Evolutionary conservation across 2,797 vertebrate species (phyloP), one percentile per base, ranked within the genome.

Genomic region (Clamator glandarius): DNA sequence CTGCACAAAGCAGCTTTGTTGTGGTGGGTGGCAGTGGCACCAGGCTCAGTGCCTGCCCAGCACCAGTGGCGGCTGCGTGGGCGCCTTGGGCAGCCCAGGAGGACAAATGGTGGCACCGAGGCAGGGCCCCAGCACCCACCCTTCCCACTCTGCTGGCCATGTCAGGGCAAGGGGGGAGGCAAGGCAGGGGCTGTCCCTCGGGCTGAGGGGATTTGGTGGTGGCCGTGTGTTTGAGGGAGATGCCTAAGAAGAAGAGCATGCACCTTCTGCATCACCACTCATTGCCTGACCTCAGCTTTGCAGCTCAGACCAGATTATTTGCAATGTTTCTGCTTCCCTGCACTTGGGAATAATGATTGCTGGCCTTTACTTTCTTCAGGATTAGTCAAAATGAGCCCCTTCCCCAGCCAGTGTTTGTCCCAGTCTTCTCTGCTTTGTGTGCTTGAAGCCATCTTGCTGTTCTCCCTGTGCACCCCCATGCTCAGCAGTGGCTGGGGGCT

Each of bases 141-240:
- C 6, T n/a, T 70, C 44, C 51, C 58, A 13, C 35, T 33, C 6
- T n/a, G 8, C 8, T 0, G 1, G 25, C 52, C 52, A 5, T 39
- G 2, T 2, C 0, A 0, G 23, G 44, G 35, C 23, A 18, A 31
- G 23, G 0, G 0, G 29, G 16, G 31, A 24, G 0, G 0, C 33
- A 9, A 69, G n/a, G 15, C 1, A 42, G 12, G n/a, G 28, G 26
- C 52, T 57, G 46, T 23, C 36, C 19, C 4, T 3, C 0, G 2
- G 15, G 10, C 15, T 1, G 1, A n/a, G 35, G 7, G 42, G 35
- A 11, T 50, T 84, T 41, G 21, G 33, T 57, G 46, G 28, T 16
- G 6, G 44, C 50, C 11, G 1, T 0, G 11, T 57, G 39, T 61
- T 69, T 50, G 16, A 19, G 46, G 8, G 48, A 29, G 42, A 39